Conservation (phyloP, 2,113 vertebrate genomes). For the Caranx ignobilis region DNA sequence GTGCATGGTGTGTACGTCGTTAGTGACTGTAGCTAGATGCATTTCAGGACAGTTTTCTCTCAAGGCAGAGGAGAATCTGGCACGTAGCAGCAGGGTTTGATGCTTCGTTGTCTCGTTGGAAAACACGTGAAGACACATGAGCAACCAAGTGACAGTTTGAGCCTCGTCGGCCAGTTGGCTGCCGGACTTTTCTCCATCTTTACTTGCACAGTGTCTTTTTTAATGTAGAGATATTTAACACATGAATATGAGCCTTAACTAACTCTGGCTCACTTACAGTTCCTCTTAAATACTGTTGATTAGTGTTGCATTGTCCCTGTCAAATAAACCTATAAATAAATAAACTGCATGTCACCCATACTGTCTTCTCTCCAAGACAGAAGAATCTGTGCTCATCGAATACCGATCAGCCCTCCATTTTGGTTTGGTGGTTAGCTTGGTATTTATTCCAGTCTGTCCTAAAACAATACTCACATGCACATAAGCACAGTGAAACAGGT, state of each 20-base stretch:
- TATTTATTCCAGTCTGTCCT: not conserved
- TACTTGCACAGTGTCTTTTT: conserved; percentile 4
- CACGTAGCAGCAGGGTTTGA: conserved; percentile 33
- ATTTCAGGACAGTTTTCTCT: conserved; percentile 17
- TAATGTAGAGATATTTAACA: not conserved
- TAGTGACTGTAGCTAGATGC: conserved; percentile 24
- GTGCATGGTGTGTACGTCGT: conserved; percentile 18
- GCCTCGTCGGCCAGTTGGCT: conserved; percentile 27
- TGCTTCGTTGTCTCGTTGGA: conserved; percentile 39
- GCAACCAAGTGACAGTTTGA: conserved; percentile 25
- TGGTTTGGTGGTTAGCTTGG: not conserved
- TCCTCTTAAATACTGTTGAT: too few species aligned
- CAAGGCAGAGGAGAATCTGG: conserved; percentile 34
- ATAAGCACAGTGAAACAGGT: not conserved
- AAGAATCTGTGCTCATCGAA: too few species aligned
- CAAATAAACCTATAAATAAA: too few species aligned
- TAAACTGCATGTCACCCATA: not conserved
- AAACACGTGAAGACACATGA: conserved; percentile 31
- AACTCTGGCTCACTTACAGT: too few species aligned
- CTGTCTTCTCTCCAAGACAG: not conserved
- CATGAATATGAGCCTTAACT: too few species aligned
- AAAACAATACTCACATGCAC: not conserved
- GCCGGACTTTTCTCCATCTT: conserved; percentile 7
- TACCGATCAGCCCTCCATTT: too few species aligned
- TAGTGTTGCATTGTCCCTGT: too few species aligned